A percentile compares a stretch with the other conserved stretches of the same genome.
These are phyloP conservation scores for Alligator mississippiensis DNA, from an alignment of 2,113 vertebrate species.

Conservation along the genomic window DNA sequence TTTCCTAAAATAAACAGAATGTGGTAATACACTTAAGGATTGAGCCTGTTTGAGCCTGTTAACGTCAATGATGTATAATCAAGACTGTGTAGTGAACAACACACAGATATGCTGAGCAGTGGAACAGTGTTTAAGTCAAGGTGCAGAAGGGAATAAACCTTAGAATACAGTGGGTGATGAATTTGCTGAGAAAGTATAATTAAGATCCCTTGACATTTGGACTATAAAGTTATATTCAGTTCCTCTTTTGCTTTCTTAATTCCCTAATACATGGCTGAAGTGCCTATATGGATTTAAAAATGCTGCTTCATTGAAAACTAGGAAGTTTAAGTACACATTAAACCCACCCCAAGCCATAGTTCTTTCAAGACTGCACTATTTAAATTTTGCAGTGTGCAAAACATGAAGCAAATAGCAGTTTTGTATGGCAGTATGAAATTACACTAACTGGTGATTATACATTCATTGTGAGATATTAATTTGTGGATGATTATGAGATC, in stretches of 20 bases:
- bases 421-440: neutral
- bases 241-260: neutral
- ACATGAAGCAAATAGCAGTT: neutral
- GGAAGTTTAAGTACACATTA: neutral
- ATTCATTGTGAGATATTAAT: accelerated
- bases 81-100: neutral
- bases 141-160: no score
- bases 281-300: neutral
- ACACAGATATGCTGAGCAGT: no score
- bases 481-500: neutral
- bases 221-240: neutral
- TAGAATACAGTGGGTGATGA: neutral
- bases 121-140: no score
- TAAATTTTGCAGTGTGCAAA: neutral
- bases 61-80: neutral
- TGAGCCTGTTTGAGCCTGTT: neutral
- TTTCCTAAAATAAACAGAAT: no score
- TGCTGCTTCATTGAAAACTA: neutral
- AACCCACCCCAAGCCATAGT: neutral
- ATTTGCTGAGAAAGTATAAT: neutral
- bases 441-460: accelerated
- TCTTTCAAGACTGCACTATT: neutral
- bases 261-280: neutral
- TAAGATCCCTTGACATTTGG: neutral
- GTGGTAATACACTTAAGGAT: neutral